Percentiles rank a stretch among this genome's conserved stretches.
Evolutionary conservation across 2,888 invertebrate species (phyloP).

Genomic region (Macrosiphum euphorbiae): DNA sequence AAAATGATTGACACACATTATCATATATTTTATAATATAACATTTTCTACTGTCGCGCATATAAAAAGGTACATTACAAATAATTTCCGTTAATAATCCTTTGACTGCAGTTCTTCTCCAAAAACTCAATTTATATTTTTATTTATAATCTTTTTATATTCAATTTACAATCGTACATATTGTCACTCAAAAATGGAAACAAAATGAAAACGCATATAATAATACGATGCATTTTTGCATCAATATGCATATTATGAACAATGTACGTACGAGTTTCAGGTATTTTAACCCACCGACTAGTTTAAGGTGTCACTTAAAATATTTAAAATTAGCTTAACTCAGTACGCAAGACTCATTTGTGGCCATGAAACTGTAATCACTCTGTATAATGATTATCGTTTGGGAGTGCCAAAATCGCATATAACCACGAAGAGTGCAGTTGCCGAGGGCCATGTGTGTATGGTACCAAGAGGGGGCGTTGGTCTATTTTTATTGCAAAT

Average conservation of each 20-base stretch:
- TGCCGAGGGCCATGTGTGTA: slow-evolving; percentile 43
- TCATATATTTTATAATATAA: too few relatives aligned
- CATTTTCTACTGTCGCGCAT: background rate
- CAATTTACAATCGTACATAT: background rate
- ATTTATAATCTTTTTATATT: background rate
- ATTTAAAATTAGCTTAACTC: slow-evolving; percentile 41
- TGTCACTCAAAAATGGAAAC: background rate
- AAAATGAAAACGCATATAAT: background rate
- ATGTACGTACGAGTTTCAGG: background rate
- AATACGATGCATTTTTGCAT: background rate
- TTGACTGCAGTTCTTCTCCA: background rate
- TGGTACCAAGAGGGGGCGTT: slow-evolving; percentile 35
- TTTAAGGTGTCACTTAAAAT: background rate
- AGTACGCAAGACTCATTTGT: background rate
- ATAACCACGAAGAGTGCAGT: slow-evolving; percentile 41
- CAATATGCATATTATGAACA: background rate
- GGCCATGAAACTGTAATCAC: slow-evolving; percentile 32
- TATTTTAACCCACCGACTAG: background rate
- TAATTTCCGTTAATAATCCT: background rate
- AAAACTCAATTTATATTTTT: background rate
- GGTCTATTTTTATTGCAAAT: slow-evolving; percentile 60
- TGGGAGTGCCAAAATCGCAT: slow-evolving; percentile 51
- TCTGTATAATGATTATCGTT: slow-evolving; percentile 42
- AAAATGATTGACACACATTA: background rate
- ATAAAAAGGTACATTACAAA: background rate